Evolutionary conservation across 2,888 invertebrate species (phyloP).

Genomic region (Caenorhabditis angaria): DNA sequence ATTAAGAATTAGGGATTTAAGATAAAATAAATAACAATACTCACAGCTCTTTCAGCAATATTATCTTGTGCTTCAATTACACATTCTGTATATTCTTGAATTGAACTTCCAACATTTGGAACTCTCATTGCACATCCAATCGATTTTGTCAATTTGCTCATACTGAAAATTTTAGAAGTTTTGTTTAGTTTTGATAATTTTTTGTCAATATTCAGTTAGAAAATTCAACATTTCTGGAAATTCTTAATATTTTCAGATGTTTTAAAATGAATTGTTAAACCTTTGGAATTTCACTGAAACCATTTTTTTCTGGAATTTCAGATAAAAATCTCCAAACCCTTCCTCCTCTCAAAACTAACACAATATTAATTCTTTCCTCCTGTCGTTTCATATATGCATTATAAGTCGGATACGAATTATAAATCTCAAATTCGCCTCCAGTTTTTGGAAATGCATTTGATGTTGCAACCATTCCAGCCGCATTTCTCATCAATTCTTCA

Average conservation of each 20-base stretch:
- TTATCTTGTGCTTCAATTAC: slow-evolving; percentile 61
- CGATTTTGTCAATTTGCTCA: slow-evolving; percentile 38
- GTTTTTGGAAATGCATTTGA: slow-evolving; percentile 48
- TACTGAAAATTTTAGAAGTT: slow-evolving; percentile 31
- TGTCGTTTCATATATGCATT: slow-evolving; percentile 55
- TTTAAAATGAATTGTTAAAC: background rate
- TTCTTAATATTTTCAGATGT: background rate
- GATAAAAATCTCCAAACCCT: background rate
- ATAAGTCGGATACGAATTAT: slow-evolving; percentile 60
- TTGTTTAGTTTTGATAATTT: too few species aligned
- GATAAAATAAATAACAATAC: slow-evolving; percentile 7
- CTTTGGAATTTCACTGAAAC: background rate
- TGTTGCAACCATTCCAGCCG: slow-evolving; percentile 37
- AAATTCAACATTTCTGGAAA: too few species aligned
- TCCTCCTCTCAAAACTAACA: too few species aligned
- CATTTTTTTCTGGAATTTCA: background rate
- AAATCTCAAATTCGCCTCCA: slow-evolving; percentile 64
- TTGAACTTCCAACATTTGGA: slow-evolving; percentile 35
- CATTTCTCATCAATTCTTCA: slow-evolving; percentile 32
- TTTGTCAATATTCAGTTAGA: too few species aligned
- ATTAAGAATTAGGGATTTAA: background rate
- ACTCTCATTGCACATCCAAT: slow-evolving; percentile 49
- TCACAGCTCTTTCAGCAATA: slow-evolving; percentile 59
- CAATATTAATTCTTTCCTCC: slow-evolving; percentile 40
- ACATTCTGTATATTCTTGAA: slow-evolving; percentile 48